A percentile compares a stretch with the other conserved stretches of the same genome.
Evolutionary conservation across 2,797 vertebrate species (phyloP).

Genomic region (Falco naumanni): DNA sequence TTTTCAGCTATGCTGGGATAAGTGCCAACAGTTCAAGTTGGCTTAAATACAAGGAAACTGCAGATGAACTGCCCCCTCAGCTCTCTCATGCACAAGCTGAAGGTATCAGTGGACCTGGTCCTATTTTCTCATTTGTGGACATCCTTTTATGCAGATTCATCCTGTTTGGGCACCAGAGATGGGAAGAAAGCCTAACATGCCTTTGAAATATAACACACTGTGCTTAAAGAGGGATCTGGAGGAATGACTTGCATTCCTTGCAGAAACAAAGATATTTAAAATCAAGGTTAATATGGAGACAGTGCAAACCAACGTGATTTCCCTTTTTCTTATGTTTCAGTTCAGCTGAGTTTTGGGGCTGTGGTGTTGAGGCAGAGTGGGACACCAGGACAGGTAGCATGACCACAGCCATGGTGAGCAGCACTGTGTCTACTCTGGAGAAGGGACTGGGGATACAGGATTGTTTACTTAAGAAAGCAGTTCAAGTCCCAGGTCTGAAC

Average conservation of each 20-base stretch:
- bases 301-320: background rate
- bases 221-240: background rate
- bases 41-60: conserved; percentile 8
- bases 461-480: background rate
- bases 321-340: background rate
- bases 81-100: background rate
- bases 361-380: background rate
- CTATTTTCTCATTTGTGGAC: background rate
- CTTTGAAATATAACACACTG: conserved; percentile 34
- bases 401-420: background rate
- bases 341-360: background rate
- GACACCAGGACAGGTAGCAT: background rate
- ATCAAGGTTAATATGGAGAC: background rate
- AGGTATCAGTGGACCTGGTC: background rate
- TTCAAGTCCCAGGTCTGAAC: background rate
- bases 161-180: background rate
- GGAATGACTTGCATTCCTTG: background rate
- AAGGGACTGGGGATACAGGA: background rate
- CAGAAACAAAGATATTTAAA: conserved; percentile 7
- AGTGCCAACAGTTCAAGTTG: background rate
- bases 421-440: background rate
- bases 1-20: conserved; percentile 19
- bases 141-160: background rate
- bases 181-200: background rate
- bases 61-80: background rate